Base-by-base conservation (phyloP, 30 jellyfish, hydroid and myxozoan genomes). In the Phacellophora camtschatica region DNA sequence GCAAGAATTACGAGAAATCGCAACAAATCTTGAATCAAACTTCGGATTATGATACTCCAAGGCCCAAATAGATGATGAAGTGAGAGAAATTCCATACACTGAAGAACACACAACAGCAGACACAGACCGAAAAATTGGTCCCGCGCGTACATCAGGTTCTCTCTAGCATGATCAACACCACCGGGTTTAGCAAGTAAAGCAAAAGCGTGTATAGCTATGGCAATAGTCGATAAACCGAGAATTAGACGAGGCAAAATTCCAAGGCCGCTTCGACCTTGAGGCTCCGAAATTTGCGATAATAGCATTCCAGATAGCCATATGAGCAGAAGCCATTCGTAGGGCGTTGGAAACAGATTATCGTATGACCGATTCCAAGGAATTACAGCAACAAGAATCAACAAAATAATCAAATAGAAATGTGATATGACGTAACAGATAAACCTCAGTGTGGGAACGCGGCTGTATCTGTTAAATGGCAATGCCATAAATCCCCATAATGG, bases 311-410 rank as follows among this genome's bases (percentile, higher is more conserved):
- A 55, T 8, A 86, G 68, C 98, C 98, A 92, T 23, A 92, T 46
- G 31, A 92, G 82, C 15, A 84, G 77, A 1, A 92, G 41, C 97
- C 97, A 92, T 57, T 92, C 98, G 31, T 64, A 81, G 56, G 95
- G 96, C 39, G 97, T 77, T 50, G 97, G 98, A 31, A 79, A 92
- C 23, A 81, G 86, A 74, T 81, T 92, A 30, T 48, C 70, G 41
- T 51, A 42, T 58, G 96, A 81, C 34, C 97, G 97, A 72, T 93
- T 84, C 99, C 99, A 93, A 1, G 99, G 99, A 53, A 93, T 96
- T 2, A 83, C 97, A 39, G 83, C 74, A 13, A 87, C 97, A 67
- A 86, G 69, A 13, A 81, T 86, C 45, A 86, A 62, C 36, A 93
- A 58, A 22, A 76, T 39, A 13, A 87, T 67, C 45, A 86, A 81